Percentiles rank a stretch among this genome's conserved stretches.
Evolutionary conservation across 2,113 vertebrate genomes (phyloP).

Genomic region (Rhinichthys klamathensis): DNA sequence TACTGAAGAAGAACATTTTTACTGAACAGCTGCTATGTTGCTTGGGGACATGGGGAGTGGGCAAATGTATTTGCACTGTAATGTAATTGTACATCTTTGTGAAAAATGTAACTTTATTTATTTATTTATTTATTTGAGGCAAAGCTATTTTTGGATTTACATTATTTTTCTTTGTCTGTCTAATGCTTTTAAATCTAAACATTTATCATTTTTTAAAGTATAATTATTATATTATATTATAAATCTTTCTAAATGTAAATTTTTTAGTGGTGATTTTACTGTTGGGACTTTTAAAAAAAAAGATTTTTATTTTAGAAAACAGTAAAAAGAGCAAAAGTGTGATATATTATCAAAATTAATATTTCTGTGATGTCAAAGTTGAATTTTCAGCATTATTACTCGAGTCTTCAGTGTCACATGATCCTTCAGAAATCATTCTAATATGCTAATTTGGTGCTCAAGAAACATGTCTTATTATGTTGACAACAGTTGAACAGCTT

Average conservation of each 20-base stretch:
- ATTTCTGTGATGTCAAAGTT: too few relatives aligned
- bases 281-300: too few relatives aligned
- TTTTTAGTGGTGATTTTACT: background rate
- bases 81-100: background rate
- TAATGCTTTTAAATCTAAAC: background rate
- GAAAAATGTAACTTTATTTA: background rate
- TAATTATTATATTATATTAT: background rate
- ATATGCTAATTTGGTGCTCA: background rate
- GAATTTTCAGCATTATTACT: background rate
- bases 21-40: slow-evolving; percentile 1
- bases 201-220: too few relatives aligned
- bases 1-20: background rate
- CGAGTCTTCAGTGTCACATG: background rate
- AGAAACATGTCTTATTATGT: background rate
- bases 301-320: too few relatives aligned
- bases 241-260: background rate
- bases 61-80: background rate
- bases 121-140: background rate
- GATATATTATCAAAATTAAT: background rate
- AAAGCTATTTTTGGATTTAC: background rate
- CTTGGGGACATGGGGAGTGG: background rate
- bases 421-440: background rate
- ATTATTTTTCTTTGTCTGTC: background rate
- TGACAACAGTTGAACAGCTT: background rate
- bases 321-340: background rate